Evolutionary conservation across 2,797 vertebrate species (phyloP).

Genomic region (Enteromius fasciolatus): DNA sequence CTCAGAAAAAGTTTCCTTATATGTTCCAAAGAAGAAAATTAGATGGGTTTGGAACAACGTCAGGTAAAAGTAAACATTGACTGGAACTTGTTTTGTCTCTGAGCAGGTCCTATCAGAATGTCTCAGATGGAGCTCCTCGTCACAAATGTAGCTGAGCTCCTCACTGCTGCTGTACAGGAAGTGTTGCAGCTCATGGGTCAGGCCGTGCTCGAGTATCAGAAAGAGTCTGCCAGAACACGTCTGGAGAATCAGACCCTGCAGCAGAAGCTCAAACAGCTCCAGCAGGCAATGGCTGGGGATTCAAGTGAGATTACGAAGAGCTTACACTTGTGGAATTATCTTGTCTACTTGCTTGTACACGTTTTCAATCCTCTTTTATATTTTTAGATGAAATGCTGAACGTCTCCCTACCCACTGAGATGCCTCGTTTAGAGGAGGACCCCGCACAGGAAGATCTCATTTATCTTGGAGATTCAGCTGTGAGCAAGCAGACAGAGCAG

Average conservation of each 20-base stretch:
- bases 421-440: background rate
- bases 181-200: constrained; percentile 64
- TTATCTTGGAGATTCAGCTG: constrained; percentile 10
- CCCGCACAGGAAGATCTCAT: background rate
- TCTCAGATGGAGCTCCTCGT: constrained; percentile 56
- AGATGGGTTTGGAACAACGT: background rate
- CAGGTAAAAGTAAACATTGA: background rate
- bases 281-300: constrained; percentile 2
- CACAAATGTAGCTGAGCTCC: constrained; percentile 53
- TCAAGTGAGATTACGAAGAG: constrained; percentile 24
- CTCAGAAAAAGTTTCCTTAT: background rate
- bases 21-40: background rate
- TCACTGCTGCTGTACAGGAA: constrained; percentile 66
- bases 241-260: constrained; percentile 54
- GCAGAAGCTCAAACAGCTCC: constrained; percentile 44
- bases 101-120: constrained; percentile 32
- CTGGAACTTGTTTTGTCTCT: background rate
- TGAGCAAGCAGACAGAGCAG: constrained; percentile 44
- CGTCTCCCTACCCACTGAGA: constrained; percentile 23
- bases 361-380: background rate
- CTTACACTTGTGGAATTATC: background rate
- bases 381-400: constrained; percentile 45
- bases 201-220: constrained; percentile 50
- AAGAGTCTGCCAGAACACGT: constrained; percentile 45
- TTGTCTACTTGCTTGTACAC: background rate